Conservation (phyloP, 2,797 vertebrate species). For the Leucoraja ocellata region DNA sequence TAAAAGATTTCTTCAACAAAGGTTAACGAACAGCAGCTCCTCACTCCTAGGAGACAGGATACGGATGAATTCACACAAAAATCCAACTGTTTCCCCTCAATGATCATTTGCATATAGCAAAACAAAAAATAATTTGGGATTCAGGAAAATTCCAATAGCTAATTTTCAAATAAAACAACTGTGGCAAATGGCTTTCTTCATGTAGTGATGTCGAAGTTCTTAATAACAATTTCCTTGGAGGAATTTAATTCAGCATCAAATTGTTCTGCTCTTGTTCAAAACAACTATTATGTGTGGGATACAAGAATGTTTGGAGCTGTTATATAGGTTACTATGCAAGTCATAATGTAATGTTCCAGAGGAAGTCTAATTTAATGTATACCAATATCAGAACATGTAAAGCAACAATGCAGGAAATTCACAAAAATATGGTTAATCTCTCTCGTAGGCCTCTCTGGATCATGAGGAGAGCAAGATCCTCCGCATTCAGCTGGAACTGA, state of each 20-base stretch:
- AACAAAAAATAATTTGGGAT: neutral
- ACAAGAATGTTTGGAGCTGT: neutral
- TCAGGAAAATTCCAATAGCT: neutral
- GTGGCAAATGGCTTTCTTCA: neutral
- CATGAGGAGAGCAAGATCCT: conserved; percentile 70
- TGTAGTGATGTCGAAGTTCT: neutral
- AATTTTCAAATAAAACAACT: neutral
- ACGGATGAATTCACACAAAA: neutral
- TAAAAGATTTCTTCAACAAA: no score
- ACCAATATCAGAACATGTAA: neutral
- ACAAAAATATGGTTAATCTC: neutral
- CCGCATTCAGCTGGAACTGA: conserved; percentile 63
- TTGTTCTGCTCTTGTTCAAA: neutral
- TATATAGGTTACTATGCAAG: no score
- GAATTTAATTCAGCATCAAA: neutral
- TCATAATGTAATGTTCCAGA: neutral
- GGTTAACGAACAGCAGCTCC: neutral
- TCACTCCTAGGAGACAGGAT: neutral
- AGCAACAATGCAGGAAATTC: neutral
- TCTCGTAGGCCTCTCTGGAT: conserved; percentile 63
- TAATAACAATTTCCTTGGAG: neutral
- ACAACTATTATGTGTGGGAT: neutral
- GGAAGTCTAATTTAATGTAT: neutral
- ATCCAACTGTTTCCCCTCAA: neutral
- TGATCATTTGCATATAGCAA: neutral